Base-by-base conservation (phyloP, 2,888 invertebrate genomes). In the Galeopsomyia nigrocyanea region DNA sequence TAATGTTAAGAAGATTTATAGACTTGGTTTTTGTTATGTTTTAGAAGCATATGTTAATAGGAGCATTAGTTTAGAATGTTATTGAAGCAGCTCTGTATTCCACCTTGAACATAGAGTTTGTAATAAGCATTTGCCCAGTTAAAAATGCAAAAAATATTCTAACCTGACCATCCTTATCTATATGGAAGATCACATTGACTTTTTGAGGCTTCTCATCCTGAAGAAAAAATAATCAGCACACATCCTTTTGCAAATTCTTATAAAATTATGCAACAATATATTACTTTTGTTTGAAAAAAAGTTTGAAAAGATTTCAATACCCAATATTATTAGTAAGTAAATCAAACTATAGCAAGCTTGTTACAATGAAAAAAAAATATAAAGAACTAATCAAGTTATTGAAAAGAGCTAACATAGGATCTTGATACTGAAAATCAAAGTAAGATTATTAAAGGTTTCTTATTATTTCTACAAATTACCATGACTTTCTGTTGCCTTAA, bases 401-500 rank as follows among this genome's bases (percentile, higher is more conserved):
- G 57, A 55, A 39, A 22, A 56, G 17, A 47, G 55, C 31, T 68
- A 67, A 63, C 56, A 67, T 65, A 74, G 22, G 16, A 26, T 61
- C 26, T 74, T 66, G 47, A 62, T 70, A 66, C 55, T 46, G 22
- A 66, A 68, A 74, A 49, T 55, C 51, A 50, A 65, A 46, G 14
- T 49, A 49, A 56, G n/a, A 46, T 66, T 21, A 49, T 22, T 22
- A 1, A 58, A 16, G 17, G 7, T 50, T 10, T 58, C 16, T 55
- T 56, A 26, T 55, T 31, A 39, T 26, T 26, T n/a, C 47, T 56
- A 55, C 9, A 51, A 53, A 51, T 88, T 88, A 88, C 90, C 88
- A 83, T 84, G 72, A 87, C 80, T 81, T 89, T 89, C 80, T 92
- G 91, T 78, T 91, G 90, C 73, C 91, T 89, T 76, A 94, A 89